Evolutionary conservation across 2,888 invertebrate species (phyloP).

Genomic region (Amphipyra tragopoginis): DNA sequence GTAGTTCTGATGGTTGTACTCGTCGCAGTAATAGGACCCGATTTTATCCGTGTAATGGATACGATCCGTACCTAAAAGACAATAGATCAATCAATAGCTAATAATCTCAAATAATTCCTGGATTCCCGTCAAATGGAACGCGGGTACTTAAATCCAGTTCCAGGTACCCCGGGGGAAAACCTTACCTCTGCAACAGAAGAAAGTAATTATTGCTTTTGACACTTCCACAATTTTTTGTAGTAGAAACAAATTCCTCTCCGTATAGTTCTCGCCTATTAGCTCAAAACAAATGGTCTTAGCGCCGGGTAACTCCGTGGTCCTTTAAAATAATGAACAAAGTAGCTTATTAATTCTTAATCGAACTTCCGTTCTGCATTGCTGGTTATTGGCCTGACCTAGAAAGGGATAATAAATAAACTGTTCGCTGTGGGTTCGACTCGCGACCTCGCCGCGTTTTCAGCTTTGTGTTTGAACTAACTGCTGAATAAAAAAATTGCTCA

Average conservation of each 20-base stretch:
- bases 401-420: too few relatives aligned
- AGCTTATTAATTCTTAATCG: background rate
- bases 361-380: too few relatives aligned
- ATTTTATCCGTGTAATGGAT: constrained; percentile 68
- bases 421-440: too few relatives aligned
- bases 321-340: constrained; percentile 35
- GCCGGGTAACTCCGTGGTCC: constrained; percentile 63
- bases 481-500: too few relatives aligned
- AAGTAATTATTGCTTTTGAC: constrained; percentile 71
- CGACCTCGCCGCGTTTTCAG: too few relatives aligned
- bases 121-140: too few relatives aligned
- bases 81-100: too few relatives aligned
- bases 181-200: constrained; percentile 75
- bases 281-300: constrained; percentile 64
- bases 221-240: constrained; percentile 62
- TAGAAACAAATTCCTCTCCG: constrained; percentile 56
- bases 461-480: too few relatives aligned
- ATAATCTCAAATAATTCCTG: too few relatives aligned
- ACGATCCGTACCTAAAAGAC: constrained; percentile 67
- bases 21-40: constrained; percentile 74
- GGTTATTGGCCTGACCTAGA: too few relatives aligned
- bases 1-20: constrained; percentile 79
- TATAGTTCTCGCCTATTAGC: constrained; percentile 59
- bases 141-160: too few relatives aligned
- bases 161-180: too few relatives aligned